Base-by-base conservation (phyloP, 1,140 invertebrate species). In the Colletes latitarsis region DNA sequence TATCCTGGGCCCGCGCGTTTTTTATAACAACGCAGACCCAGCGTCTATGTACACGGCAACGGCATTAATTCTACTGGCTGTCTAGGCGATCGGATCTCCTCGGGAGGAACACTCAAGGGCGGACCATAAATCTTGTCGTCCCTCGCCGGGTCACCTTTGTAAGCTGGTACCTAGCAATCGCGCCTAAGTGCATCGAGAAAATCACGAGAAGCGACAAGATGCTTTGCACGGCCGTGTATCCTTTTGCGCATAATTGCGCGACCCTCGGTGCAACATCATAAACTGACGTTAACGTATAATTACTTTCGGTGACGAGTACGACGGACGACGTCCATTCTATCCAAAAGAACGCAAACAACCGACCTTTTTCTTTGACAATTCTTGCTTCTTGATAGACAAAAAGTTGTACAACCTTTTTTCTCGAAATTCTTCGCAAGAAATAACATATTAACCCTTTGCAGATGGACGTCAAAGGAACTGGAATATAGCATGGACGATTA, bases 91-190 rank as follows among this genome's bases (percentile, higher is more conserved):
- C 57, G 64, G 55, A 78, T 82, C 73, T 82, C 53, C 64, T 79
- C 66, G 14, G 57, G 67, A 82, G 67, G 69, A 74, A 78, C 41
- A 62, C 75, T 84, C 69, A 82, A 69, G 72, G 74, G 73, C 63
- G 17, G 41, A 52, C 43, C 66, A 81, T 81, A 83, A 81, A 75
- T 74, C 68, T 69, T 71, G 69, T 67, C 52, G 10, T 8, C 63
- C 19, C 55, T 69, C 14, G 57, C 17, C 52, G 66, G 52, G 82
- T 75, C 71, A 83, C 58, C 52, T 81, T 73, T 75, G 63, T 60
- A 67, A 64, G 14, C 19, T 46, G 77, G 62, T 78, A 58, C 66
- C 41, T 39, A 77, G 21, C 53, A 62, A 62, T 77, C 67, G 30
- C 8, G 57, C 15, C 30, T 77, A 77, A 52, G 67, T 71, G 75